Evolutionary conservation across 1,140 invertebrate genomes (phyloP), one percentile per base, ranked within the genome.

Genomic region (Macrobrachium rosenbergii): DNA sequence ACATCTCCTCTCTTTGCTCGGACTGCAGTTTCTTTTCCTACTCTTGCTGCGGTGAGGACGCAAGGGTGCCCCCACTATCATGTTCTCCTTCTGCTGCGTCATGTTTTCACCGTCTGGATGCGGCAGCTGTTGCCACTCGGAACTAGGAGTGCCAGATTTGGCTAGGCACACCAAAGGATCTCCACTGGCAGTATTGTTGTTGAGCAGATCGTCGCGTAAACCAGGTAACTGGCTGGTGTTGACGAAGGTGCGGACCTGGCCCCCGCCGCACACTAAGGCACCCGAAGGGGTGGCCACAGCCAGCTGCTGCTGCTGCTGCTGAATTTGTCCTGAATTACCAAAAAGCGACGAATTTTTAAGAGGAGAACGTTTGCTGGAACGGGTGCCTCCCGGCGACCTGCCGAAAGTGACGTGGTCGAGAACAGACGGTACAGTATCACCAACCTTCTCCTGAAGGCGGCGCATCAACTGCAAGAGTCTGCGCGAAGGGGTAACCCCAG

Each of bases 381-480:
- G 52, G 60, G 59, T 58, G 6, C 67, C 59, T 6, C 28, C 84
- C 59, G 78, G 76, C 59, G 89, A 85, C 73, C 89, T 81, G 28
- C 83, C 82, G 43, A 83, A 82, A 19, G 89, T 89, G 43, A 88
- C 82, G 86, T 89, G 87, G 21, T 85, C 87, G 52, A 89, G 81
- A 17, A 88, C 72, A 28, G 77, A 82, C 14, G 83, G 83, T n/a
- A 69, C 63, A 11, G 82, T 76, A 21, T 88, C 82, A 23, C 89
- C 89, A 60, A 84, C 83, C 83, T 89, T 89, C 82, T 84, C 89
- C 80, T 89, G 89, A 19, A 89, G 87, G 63, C 89, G 89, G 21
- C 89, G 89, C 86, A 89, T 87, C 67, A 89, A 79, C 79, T 89
- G 86, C 76, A 88, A 58, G 21, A 89, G 62, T 59, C 85, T 88